Evolutionary conservation across 1,140 invertebrate genomes (phyloP), one percentile per base, ranked within the genome.

Genomic region (Bombus waltoni): DNA sequence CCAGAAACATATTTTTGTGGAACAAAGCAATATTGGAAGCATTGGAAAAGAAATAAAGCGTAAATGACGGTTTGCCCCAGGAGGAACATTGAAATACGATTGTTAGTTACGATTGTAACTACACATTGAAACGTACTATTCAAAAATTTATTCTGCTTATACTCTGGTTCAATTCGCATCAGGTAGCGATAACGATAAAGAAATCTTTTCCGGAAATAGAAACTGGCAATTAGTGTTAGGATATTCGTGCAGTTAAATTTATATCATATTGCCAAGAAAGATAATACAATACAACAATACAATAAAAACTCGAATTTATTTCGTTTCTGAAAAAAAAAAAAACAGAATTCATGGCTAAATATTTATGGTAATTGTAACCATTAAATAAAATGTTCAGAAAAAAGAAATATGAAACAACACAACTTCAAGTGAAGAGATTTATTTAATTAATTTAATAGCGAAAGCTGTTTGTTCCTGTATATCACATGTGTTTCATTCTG

Each of bases 401-500:
- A 66, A 35, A 32, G 44, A n/a, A 32, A 18, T 74, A 62, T 66
- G 68, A 47, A 47, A 59, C 47, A 65, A 81, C 70, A 71, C 32
- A 84, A 84, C 74, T 87, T 87, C 68, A 53, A 66, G 40, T 71
- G 32, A 66, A 80, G 9, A 65, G 18, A 89, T 88, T 89, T 66
- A 38, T 81, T 72, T 89, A 87, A 89, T 89, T 89, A 89, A 88
- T 66, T 18, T n/a, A 35, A 44, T 40, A 40, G 42, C 76, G 53
- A 57, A 62, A 84, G 25, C 72, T 32, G 25, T 73, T 81, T 73
- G 53, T 38, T 35, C n/a, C 44, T 57, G 38, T 53, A 44, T 15
- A n/a, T 38, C 53, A 53, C 78, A n/a, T 57, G 11, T 25, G 38
- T 71, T 74, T 72, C 83, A 70, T 47, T 76, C 42, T 44, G 62